These are phyloP conservation scores for Acrossocheilus wenchowensis DNA, from an alignment of 2,797 vertebrate species.

Conservation along the genomic window DNA sequence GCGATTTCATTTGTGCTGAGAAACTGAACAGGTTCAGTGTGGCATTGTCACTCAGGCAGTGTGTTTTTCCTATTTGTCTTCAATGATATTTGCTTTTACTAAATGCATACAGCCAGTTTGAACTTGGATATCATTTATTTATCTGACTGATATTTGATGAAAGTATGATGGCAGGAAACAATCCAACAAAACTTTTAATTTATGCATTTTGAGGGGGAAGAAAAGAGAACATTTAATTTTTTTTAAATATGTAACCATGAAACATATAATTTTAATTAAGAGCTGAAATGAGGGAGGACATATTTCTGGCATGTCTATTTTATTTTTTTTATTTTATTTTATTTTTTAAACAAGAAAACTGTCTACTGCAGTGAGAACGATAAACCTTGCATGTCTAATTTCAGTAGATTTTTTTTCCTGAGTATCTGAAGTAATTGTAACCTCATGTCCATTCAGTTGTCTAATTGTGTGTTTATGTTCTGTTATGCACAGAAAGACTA, in stretches of 20 bases:
- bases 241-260: not conserved
- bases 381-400: constrained; percentile 5
- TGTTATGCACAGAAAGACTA: constrained; percentile 75
- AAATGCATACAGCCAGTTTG: not conserved
- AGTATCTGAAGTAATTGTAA: not conserved
- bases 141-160: not conserved
- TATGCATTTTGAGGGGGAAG: not conserved
- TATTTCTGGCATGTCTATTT: not conserved
- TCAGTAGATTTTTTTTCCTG: not conserved
- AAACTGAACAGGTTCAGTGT: not conserved
- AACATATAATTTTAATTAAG: constrained; percentile 3
- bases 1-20: not conserved
- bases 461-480: not conserved
- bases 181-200: not conserved
- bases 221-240: not conserved
- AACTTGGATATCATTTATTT: not conserved
- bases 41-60: not conserved
- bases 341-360: not conserved
- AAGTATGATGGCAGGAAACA: not conserved
- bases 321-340: too few species aligned
- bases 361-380: not conserved
- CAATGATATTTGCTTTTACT: not conserved
- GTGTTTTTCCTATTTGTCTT: not conserved
- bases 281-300: not conserved
- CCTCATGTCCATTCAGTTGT: not conserved